These are phyloP conservation scores for Nesogale talazaci DNA, from an alignment of 2,113 vertebrate genomes.

Conservation along the genomic window DNA sequence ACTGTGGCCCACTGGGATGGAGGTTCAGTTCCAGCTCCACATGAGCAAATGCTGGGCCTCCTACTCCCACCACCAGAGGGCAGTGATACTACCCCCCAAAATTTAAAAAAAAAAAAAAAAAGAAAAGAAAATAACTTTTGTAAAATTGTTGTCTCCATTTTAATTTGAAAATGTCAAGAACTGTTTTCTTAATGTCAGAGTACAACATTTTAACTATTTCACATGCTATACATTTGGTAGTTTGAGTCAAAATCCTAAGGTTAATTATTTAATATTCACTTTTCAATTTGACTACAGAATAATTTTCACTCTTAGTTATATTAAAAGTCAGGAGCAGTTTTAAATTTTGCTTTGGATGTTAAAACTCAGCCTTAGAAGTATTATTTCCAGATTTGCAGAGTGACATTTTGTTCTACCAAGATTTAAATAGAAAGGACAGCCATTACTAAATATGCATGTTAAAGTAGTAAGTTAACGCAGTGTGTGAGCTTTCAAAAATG, in stretches of 20 bases:
- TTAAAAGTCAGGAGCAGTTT: background rate
- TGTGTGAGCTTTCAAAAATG: background rate
- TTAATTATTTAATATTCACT: background rate
- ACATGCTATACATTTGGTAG: too few species aligned
- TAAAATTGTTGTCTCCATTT: background rate
- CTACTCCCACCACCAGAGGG: too few species aligned
- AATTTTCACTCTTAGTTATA: background rate
- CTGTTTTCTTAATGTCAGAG: background rate
- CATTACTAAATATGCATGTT: background rate
- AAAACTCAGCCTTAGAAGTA: background rate
- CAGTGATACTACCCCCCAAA: too few species aligned
- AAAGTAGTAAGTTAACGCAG: background rate
- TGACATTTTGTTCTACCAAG: background rate
- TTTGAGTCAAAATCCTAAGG: background rate
- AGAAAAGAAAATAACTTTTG: background rate
- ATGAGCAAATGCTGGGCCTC: too few species aligned
- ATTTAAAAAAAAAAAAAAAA: too few species aligned
- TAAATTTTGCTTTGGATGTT: background rate
- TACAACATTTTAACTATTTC: background rate
- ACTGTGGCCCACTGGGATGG: too few species aligned
- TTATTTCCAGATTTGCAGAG: background rate
- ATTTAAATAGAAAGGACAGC: background rate
- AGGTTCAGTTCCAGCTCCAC: too few species aligned
- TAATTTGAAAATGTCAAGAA: background rate
- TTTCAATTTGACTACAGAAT: background rate